Base-by-base conservation (phyloP, 2,888 invertebrate species). In the Caenorhabditis afra region DNA sequence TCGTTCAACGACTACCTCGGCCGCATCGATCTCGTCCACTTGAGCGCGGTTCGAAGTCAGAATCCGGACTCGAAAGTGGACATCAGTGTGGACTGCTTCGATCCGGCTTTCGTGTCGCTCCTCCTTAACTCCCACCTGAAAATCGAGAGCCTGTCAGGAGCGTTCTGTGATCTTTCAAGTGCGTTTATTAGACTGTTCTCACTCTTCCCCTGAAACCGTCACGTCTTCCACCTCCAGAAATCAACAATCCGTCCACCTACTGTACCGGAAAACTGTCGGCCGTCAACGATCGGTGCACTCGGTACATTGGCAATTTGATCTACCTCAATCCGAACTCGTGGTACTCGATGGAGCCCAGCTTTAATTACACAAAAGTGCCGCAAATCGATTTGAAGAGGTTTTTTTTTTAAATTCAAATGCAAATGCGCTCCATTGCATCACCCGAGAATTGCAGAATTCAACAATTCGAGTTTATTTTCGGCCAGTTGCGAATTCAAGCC, bases 201-300 rank as follows among this genome's bases (percentile, higher is more conserved):
- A n/a, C n/a, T n/a, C n/a, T n/a, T n/a, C n/a, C n/a, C n/a, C n/a
- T n/a, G n/a, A n/a, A n/a, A n/a, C n/a, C n/a, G n/a, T n/a, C n/a
- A n/a, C 29, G 29, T 5, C 14, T 47, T 20, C n/a, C 12, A 10
- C 3, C 22, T 61, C 18, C 45, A 71, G 71, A 47, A 23, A 71
- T 71, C 8, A 71, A 64, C 18, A 64, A 71, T 47, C 71, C 71
- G 14, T 64, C 57, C 18, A 53, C 41, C 8, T 71, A 71, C 23
- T 71, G 71, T 16, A 23, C 49, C 5, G 71, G 71, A 23, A 41
- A 53, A 14, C 14, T 71, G 4, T 55, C 71, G 4, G 7, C 47
- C 10, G 22, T 71, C 0, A 61, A 41, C 14, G 62, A 71, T 3
- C 22, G 71, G 18, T 71, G 71, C 41, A 71, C 57, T n/a, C 22